These are phyloP conservation scores for Bombus ignitus DNA, from an alignment of 1,140 invertebrate genomes.

Conservation along the genomic window DNA sequence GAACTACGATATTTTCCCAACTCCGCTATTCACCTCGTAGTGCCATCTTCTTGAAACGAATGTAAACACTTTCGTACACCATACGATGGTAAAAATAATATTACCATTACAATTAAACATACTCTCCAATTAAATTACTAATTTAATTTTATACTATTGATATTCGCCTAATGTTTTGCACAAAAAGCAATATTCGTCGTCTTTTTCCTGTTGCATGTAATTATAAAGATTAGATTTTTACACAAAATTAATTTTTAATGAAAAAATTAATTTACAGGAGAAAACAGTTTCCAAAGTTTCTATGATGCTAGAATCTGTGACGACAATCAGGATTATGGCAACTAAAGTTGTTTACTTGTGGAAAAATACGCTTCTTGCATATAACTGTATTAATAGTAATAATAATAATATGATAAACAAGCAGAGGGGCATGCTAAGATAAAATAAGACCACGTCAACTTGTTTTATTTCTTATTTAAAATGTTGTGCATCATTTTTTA, in stretches of 20 bases:
- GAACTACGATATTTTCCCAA: background rate
- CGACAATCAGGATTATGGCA: background rate
- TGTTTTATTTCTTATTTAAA: background rate
- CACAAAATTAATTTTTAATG: background rate
- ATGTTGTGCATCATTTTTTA: background rate
- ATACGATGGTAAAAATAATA: background rate
- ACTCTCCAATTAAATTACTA: background rate
- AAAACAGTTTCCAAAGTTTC: background rate
- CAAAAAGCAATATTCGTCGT: background rate
- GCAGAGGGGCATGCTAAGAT: no score
- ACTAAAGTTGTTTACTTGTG: background rate
- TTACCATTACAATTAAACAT: background rate
- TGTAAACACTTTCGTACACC: background rate
- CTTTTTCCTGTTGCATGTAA: background rate
- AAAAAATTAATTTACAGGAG: background rate
- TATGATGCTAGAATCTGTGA: no score
- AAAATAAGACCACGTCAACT: no score
- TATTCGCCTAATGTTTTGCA: background rate
- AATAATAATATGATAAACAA: no score
- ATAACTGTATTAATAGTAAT: no score
- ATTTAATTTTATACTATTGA: no score
- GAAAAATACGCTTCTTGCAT: background rate
- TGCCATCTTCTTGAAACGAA: slow-evolving; percentile 2
- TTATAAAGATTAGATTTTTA: background rate
- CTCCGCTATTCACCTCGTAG: background rate